Conservation (phyloP, 2,113 vertebrate genomes). For the Chaetodon trifascialis region DNA sequence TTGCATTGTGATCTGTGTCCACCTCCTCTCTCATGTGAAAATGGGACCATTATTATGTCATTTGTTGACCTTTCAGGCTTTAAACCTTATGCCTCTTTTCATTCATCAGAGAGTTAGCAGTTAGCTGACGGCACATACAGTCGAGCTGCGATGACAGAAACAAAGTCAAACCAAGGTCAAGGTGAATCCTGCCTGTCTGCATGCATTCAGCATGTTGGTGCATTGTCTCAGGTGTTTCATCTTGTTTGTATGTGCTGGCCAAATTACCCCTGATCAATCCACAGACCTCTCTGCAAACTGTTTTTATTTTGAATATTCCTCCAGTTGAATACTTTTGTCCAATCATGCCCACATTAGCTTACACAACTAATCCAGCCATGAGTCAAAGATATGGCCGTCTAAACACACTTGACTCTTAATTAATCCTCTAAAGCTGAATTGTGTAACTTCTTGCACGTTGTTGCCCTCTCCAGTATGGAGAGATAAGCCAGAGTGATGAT, state of each 20-base stretch:
- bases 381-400: neutral
- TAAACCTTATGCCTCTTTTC: neutral
- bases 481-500: neutral
- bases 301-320: neutral
- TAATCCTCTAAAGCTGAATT: neutral
- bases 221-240: neutral
- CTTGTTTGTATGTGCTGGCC: neutral
- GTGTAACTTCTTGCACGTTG: neutral
- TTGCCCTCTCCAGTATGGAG: neutral
- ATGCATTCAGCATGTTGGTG: too few relatives aligned
- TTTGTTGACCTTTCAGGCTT: constrained; percentile 16
- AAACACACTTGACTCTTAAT: neutral
- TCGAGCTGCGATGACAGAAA: neutral
- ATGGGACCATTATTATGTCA: neutral
- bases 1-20: neutral
- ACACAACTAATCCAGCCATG: neutral
- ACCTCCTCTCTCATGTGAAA: neutral
- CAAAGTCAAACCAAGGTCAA: neutral
- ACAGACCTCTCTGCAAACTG: neutral
- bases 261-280: neutral
- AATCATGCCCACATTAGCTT: neutral
- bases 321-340: neutral
- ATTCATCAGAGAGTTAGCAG: constrained; percentile 2
- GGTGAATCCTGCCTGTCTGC: neutral
- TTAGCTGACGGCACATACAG: neutral